Conservation (phyloP, 2,797 vertebrate species). For the Pachyuromys duprasi region DNA sequence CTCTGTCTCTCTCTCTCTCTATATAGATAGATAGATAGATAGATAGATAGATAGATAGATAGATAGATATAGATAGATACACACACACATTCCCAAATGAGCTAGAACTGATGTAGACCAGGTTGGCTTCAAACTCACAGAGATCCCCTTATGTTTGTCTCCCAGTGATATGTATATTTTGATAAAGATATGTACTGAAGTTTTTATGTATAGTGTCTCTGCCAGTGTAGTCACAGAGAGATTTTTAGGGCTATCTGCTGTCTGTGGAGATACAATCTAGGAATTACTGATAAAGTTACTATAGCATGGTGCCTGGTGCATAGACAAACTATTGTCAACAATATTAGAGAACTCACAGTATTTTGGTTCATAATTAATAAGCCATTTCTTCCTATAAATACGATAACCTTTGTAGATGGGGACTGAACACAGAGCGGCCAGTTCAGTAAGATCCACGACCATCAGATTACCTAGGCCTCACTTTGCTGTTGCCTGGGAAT, state of each 20-base stretch:
- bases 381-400: conserved; percentile 5
- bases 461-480: not conserved
- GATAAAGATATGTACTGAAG: not conserved
- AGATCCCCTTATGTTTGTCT: not conserved
- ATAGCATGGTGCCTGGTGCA: not conserved
- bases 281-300: conserved; percentile 49
- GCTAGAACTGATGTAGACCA: not conserved
- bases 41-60: no score
- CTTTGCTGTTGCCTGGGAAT: not conserved
- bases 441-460: not conserved
- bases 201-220: not conserved
- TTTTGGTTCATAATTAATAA: conserved; percentile 48
- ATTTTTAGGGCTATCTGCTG: not conserved
- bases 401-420: not conserved
- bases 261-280: not conserved
- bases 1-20: no score
- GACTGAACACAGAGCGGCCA: not conserved
- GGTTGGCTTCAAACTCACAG: not conserved
- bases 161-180: not conserved
- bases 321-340: not conserved
- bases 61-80: no score
- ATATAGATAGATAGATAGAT: no score
- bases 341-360: conserved; percentile 33
- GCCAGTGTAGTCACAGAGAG: not conserved
- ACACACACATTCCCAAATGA: not conserved